phyloP scores from a whole-genome alignment of 2,888 invertebrate genomes.

The Scaptomyza polygonia region DNA sequence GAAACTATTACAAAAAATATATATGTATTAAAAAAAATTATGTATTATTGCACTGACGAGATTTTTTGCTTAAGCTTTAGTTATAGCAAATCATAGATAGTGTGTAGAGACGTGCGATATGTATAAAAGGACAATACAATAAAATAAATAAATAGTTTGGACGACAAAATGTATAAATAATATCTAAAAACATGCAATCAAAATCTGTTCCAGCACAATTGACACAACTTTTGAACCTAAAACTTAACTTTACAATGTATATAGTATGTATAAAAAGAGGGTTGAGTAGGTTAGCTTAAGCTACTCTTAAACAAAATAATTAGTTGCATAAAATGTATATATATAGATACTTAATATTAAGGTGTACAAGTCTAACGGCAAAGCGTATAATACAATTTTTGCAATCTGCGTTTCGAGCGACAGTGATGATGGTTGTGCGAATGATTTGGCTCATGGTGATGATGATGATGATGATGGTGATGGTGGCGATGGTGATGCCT shows the following conservation, averaged over 20 bases:
- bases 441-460: conserved; percentile 70
- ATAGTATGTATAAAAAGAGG: conserved; percentile 34
- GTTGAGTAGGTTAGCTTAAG: conserved; percentile 37
- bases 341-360: conserved; percentile 51
- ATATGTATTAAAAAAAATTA: conserved; percentile 23
- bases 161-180: conserved; percentile 18
- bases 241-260: conserved; percentile 24
- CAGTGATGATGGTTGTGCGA: conserved; percentile 77
- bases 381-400: conserved; percentile 84
- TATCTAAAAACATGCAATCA: conserved; percentile 45
- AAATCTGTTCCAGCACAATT: conserved; percentile 39
- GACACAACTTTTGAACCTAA: conserved; percentile 43
- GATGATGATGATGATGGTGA: conserved; percentile 54
- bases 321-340: conserved; percentile 49
- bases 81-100: conserved; percentile 36
- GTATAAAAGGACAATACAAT: conserved; percentile 14
- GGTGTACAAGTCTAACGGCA: conserved; percentile 81
- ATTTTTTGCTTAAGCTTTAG: conserved; percentile 50
- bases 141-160: conserved; percentile 60
- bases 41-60: conserved; percentile 67
- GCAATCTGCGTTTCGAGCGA: conserved; percentile 83
- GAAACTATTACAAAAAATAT: no score
- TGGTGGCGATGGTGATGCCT: conserved; percentile 65
- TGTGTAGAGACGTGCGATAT: conserved; percentile 19
- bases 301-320: conserved; percentile 48